Evolutionary conservation across 1,140 invertebrate genomes (phyloP), one percentile per base, ranked within the genome.

Genomic region (Drosophila serrata): DNA sequence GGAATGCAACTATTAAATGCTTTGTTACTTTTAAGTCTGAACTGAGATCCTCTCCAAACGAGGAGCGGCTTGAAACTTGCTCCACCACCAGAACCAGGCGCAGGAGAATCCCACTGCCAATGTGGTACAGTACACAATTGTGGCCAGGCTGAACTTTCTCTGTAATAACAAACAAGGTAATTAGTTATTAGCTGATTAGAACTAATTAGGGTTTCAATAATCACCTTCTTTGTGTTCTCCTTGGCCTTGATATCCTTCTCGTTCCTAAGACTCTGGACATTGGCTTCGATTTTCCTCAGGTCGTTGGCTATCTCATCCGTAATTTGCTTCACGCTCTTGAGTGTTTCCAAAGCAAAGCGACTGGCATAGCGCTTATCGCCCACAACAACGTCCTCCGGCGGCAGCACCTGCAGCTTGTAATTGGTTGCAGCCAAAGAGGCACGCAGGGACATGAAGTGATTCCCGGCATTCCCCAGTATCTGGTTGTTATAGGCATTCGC

Each of bases 301-400:
- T 91, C 82, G 17, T 79, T 59, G 17, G 68, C 72, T 27, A 92
- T 74, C 24, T 92, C 91, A 5, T 85, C 75, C 0, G 91, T 80
- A 12, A 90, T 72, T 1, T 58, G 27, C 42, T 92, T 75, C 1
- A 92, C 60, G 19, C 80, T 90, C 22, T 76, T 69, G 0, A 92
- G 24, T 0, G 91, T 88, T 17, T 92, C 87, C 24, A 92, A 51
- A 0, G 88, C 91, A 48, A 92, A 92, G 29, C 81, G 75, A 56
- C 91, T 92, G 6, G 91, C 91, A 75, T 92, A 92, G 6, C 70
- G 73, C 27, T 92, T 92, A 15, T 92, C 91, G n/a, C 87, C 91
- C 3, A 92, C 81, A 11, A 92, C 53, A 11, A 92, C 67, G 73
- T 92, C 91, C 22, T 92, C 91, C 3, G 90, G 81, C 9, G 87